Base-by-base conservation (phyloP, 64 coral and sea anemone genomes). In the Dendronephthya gigantea region DNA sequence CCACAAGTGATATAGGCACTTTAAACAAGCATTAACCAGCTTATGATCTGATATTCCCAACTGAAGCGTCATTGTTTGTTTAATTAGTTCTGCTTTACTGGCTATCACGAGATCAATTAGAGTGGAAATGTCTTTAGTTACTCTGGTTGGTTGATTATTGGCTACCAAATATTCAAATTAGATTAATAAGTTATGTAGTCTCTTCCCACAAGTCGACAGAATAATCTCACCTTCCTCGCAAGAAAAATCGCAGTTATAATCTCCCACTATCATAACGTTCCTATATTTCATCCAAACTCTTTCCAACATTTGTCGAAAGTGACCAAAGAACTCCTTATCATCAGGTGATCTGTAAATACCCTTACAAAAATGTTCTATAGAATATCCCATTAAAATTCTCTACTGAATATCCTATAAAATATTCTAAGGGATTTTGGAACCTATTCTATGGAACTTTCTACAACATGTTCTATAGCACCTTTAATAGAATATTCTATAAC, bases 41-140 rank as follows among this genome's bases (percentile, higher is more conserved):
- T 45, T 68, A 51, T 90, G 88, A 72, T 90, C 88, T 41, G 88
- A 84, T 35, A 90, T 72, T 27, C 58, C 68, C 36, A 90, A 38
- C 35, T 88, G 74, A 22, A 88, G 48, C 79, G 87, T 88, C 41
- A 29, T 88, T 13, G 88, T 84, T 17, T 39, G 28, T 84, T 89
- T 89, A 22, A 84, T 69, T 2, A 41, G n/a, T 16, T 89, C 38
- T 56, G 45, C 34, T n/a, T 89, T 89, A 39, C 88, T 89, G 39
- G 81, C 51, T 33, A 84, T 84, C 6, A 84, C 81, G 31, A 84
- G 82, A 29, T 89, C 88, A 66, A 88, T 88, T 15, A 88, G 47
- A 41, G 86, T 88, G 8, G 37, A 81, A 15, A 4, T 88, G 4
- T 88, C 86, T 15, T 9, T 15, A 9, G 66, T 70, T 9, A 70